phyloP scores from a whole-genome alignment of 2,797 vertebrate genomes.

The Momotus momota region DNA sequence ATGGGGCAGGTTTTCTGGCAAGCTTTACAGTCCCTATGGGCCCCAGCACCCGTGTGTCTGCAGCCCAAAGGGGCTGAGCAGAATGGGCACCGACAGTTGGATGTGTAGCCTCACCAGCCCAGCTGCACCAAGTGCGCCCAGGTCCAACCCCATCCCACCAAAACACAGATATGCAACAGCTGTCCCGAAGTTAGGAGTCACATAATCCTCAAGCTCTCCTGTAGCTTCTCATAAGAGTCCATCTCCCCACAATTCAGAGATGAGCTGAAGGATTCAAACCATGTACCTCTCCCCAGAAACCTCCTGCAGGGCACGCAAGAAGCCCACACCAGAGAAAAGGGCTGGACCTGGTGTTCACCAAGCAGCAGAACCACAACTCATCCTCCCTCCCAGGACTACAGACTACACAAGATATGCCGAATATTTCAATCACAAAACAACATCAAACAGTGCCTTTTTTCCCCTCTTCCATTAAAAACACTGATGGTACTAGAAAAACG shows the following conservation, averaged over 20 bases:
- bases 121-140: neutral
- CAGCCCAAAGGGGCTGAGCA: neutral
- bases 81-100: neutral
- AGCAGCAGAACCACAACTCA: neutral
- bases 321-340: neutral
- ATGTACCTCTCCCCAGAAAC: neutral
- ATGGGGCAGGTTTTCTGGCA: neutral
- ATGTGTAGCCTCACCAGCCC: neutral
- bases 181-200: neutral
- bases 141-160: neutral
- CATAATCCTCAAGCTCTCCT: neutral
- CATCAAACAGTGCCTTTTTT: neutral
- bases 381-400: neutral
- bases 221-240: neutral
- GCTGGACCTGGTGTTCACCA: neutral
- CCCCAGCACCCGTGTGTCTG: fast-evolving
- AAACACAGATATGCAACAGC: fast-evolving
- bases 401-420: neutral
- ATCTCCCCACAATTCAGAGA: neutral
- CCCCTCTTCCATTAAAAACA: neutral
- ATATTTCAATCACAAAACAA: neutral
- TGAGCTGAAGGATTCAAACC: neutral
- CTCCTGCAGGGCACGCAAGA: neutral
- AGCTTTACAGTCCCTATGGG: fast-evolving
- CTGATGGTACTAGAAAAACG: neutral